A percentile compares a stretch with the other conserved stretches of the same genome.
These are phyloP conservation scores for Forbesichthys agassizii DNA, from an alignment of 2,113 vertebrate species.

Conservation along the genomic window DNA sequence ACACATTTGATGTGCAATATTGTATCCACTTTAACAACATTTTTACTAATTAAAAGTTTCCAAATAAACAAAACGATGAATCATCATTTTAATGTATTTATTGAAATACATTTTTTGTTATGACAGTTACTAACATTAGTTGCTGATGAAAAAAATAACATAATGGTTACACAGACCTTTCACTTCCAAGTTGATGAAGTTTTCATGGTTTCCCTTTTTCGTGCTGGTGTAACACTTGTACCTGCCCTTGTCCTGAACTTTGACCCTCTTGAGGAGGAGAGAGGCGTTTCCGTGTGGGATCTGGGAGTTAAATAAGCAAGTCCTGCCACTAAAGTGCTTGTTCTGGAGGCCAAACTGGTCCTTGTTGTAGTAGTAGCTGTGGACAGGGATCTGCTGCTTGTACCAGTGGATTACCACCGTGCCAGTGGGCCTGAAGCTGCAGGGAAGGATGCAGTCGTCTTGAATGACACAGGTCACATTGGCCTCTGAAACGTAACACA, in stretches of 20 bases:
- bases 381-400: slow-evolving; percentile 74
- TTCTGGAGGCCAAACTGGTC: slow-evolving; percentile 77
- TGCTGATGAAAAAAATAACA: not conserved
- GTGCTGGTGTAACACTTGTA: slow-evolving; percentile 84
- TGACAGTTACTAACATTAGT: not conserved
- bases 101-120: not conserved
- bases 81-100: not conserved
- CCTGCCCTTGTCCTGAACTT: slow-evolving; percentile 72
- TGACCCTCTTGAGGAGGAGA: slow-evolving; percentile 75
- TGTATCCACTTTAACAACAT: not conserved
- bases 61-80: not conserved
- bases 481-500: slow-evolving; percentile 48
- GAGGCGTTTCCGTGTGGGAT: slow-evolving; percentile 81
- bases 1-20: not conserved
- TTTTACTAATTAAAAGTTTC: not conserved
- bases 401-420: slow-evolving; percentile 85
- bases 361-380: slow-evolving; percentile 78
- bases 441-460: slow-evolving; percentile 80
- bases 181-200: slow-evolving; percentile 62
- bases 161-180: slow-evolving; percentile 71
- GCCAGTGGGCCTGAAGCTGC: slow-evolving; percentile 68
- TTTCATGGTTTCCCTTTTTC: slow-evolving; percentile 59
- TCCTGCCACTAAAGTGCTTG: slow-evolving; percentile 73
- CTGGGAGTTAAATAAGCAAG: slow-evolving; percentile 74
- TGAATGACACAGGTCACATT: slow-evolving; percentile 75